Conservation (phyloP, 2,888 invertebrate species). For the Stomorhina lunata region DNA sequence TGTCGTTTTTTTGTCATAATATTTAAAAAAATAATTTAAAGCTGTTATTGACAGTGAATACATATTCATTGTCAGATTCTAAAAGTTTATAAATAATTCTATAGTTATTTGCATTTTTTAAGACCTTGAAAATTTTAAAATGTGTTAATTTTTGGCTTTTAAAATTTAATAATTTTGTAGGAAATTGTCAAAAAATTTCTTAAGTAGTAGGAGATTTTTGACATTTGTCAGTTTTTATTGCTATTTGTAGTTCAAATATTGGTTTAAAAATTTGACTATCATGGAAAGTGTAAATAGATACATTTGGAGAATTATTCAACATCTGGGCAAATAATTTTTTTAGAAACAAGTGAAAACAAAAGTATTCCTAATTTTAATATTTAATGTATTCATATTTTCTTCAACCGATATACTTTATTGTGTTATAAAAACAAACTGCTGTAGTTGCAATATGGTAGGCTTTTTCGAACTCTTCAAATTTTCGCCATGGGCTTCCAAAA, state of each 20-base stretch:
- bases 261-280: too few relatives aligned
- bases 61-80: slow-evolving; percentile 17
- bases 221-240: neutral
- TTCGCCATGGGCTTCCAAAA: too few relatives aligned
- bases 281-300: too few relatives aligned
- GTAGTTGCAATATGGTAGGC: too few relatives aligned
- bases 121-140: slow-evolving; percentile 21
- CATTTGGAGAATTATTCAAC: too few relatives aligned
- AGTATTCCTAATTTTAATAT: too few relatives aligned
- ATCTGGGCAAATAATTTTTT: too few relatives aligned
- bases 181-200: neutral
- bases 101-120: neutral
- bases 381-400: too few relatives aligned
- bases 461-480: too few relatives aligned
- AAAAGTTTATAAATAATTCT: neutral
- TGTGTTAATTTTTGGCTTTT: neutral
- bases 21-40: neutral
- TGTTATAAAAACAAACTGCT: too few relatives aligned
- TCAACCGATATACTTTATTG: too few relatives aligned
- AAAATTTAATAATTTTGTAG: slow-evolving; percentile 4
- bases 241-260: too few relatives aligned
- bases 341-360: neutral
- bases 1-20: neutral
- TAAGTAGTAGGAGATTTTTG: neutral
- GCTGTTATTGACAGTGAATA: slow-evolving; percentile 32